Evolutionary conservation across 2,888 invertebrate genomes (phyloP), one percentile per base, ranked within the genome.

Genomic region (Charanyca ferruginea): DNA sequence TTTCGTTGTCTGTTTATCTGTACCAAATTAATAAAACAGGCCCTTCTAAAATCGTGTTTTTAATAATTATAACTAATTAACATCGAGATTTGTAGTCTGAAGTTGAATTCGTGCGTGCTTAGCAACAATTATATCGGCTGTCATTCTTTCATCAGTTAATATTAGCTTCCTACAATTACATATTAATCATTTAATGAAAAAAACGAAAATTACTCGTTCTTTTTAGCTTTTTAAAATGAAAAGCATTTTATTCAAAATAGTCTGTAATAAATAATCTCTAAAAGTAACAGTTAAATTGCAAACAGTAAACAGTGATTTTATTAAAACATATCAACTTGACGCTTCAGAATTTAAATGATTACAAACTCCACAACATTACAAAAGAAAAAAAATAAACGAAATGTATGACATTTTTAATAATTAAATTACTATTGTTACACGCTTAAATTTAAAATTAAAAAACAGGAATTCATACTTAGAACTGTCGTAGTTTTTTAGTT

Each of bases 71-170:
- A 42, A 53, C 6, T 48, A 49, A n/a, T 32, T 57, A 48, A 73
- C 69, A 73, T 71, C 71, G 70, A 81, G 77, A 69, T 81, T 73
- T 41, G 70, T 79, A 79, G 77, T 81, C 71, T 80, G 79, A 81
- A 64, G 61, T 47, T 67, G 71, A 77, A 77, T 77, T 77, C 65
- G 45, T 72, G 75, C 49, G 74, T 67, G 62, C 63, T 77, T 74
- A 59, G 57, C 45, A 20, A 55, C 53, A 57, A 51, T 8, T 58
- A 8, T 47, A 42, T 58, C 47, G 44, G 51, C 70, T 48, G 38
- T 28, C 59, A 32, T 38, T 44, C 20, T 45, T 22, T 53, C 18
- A 52, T 44, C 9, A 35, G 16, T 60, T 13, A 32, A 48, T 49
- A 32, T 7, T 28, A 0, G 3, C 32, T 6, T 32, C 5, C 7